phyloP scores from a whole-genome alignment of 2,797 vertebrate species.

The Smutsia gigantea region DNA sequence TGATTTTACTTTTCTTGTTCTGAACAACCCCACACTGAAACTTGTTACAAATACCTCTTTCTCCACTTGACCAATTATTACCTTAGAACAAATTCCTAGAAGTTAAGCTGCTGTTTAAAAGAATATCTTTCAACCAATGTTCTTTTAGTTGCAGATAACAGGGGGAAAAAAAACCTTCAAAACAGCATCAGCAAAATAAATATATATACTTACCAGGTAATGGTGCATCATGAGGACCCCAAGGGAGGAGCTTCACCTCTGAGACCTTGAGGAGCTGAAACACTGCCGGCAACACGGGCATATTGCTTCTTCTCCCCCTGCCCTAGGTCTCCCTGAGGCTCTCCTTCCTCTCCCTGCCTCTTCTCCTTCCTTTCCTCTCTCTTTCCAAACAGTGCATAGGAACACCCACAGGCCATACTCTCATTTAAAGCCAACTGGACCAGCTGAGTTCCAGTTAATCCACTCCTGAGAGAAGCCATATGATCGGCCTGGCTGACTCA shows the following conservation, averaged over 20 bases:
- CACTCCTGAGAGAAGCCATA: background rate
- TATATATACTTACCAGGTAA: background rate
- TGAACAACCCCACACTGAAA: background rate
- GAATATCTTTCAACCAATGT: background rate
- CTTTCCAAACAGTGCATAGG: background rate
- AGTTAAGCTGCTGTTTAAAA: background rate
- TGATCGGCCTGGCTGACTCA: background rate
- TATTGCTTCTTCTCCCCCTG: background rate
- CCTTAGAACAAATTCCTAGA: background rate
- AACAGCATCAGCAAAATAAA: background rate
- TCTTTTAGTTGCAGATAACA: background rate
- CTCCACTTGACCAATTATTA: background rate
- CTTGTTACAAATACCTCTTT: background rate
- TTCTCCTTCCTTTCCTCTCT: background rate
- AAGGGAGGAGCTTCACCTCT: background rate
- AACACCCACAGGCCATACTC: background rate
- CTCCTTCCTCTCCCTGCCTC: background rate
- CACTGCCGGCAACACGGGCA: background rate
- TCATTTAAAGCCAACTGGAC: background rate
- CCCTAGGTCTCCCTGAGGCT: background rate
- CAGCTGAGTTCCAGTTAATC: background rate
- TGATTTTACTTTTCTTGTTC: background rate
- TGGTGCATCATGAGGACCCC: background rate
- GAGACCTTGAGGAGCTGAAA: background rate
- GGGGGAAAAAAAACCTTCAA: background rate